Evolutionary conservation across 2,888 invertebrate species (phyloP).

Genomic region (Cremastinae sp.): DNA sequence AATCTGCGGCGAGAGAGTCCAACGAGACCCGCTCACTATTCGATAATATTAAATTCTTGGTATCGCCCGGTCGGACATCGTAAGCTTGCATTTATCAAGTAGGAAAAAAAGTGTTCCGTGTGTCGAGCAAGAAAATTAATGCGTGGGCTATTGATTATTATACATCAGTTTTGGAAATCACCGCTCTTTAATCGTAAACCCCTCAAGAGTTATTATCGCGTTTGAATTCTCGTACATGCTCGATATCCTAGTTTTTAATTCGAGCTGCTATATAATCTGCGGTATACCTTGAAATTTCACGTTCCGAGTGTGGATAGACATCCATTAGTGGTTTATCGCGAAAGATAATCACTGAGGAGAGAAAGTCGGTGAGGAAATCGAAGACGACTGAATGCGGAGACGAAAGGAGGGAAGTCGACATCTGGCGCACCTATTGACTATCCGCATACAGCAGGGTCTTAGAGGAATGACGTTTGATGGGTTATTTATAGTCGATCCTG

Average conservation of each 20-base stretch:
- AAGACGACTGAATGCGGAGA: not conserved
- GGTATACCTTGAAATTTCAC: too few species aligned
- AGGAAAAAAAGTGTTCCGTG: too few species aligned
- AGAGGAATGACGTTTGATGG: slow-evolving; percentile 53
- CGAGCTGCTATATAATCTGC: too few species aligned
- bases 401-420: slow-evolving; percentile 21
- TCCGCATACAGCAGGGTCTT: slow-evolving; percentile 30
- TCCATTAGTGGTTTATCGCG: slow-evolving; percentile 28
- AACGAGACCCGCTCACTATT: not conserved
- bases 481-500: slow-evolving; percentile 45
- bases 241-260: too few species aligned
- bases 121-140: too few species aligned
- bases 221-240: too few species aligned
- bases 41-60: slow-evolving; percentile 13
- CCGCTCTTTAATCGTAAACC: too few species aligned
- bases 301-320: slow-evolving; percentile 16
- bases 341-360: slow-evolving; percentile 14
- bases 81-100: too few species aligned
- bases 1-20: slow-evolving; percentile 7
- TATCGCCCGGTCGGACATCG: not conserved
- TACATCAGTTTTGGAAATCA: too few species aligned
- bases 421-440: slow-evolving; percentile 47
- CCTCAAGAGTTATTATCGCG: too few species aligned
- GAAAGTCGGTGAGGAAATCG: not conserved
- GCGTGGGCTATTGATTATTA: too few species aligned